A percentile compares a stretch with the other conserved stretches of the same genome.
phyloP scores from a whole-genome alignment of 1,140 invertebrate genomes.

The Microplitis mediator region DNA sequence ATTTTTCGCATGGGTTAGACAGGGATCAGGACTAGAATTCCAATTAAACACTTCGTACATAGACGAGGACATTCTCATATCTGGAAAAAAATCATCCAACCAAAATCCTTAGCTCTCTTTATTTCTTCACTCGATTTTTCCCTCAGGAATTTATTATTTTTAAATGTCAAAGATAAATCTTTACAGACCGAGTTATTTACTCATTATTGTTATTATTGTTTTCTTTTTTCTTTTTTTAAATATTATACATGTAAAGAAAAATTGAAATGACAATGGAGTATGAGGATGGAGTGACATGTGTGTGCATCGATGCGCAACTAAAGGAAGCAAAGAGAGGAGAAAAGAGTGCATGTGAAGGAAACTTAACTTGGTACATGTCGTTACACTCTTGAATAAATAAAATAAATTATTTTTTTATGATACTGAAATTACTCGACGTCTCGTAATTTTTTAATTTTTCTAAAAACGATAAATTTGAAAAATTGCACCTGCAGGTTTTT shows the following conservation, averaged over 20 bases:
- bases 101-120: constrained; percentile 28
- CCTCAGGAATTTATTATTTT: not conserved
- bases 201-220: too few relatives aligned
- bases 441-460: too few relatives aligned
- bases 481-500: too few relatives aligned
- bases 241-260: not conserved
- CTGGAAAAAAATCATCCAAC: constrained; percentile 63
- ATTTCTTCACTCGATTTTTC: not conserved
- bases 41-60: constrained; percentile 81
- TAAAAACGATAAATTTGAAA: too few relatives aligned
- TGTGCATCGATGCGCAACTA: constrained; percentile 38
- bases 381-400: not conserved
- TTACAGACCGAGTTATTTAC: too few relatives aligned
- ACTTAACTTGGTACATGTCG: not conserved
- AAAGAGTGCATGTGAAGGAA: not conserved
- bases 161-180: too few relatives aligned
- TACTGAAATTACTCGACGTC: too few relatives aligned
- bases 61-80: constrained; percentile 73
- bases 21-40: constrained; percentile 63
- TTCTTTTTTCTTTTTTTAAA: too few relatives aligned
- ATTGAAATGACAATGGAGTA: not conserved
- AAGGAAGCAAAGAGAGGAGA: constrained; percentile 31
- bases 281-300: constrained; percentile 33
- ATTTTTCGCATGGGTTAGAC: constrained; percentile 59
- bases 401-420: not conserved